These are phyloP conservation scores for Euclidia mi DNA, from an alignment of 2,888 invertebrate genomes.

Conservation along the genomic window DNA sequence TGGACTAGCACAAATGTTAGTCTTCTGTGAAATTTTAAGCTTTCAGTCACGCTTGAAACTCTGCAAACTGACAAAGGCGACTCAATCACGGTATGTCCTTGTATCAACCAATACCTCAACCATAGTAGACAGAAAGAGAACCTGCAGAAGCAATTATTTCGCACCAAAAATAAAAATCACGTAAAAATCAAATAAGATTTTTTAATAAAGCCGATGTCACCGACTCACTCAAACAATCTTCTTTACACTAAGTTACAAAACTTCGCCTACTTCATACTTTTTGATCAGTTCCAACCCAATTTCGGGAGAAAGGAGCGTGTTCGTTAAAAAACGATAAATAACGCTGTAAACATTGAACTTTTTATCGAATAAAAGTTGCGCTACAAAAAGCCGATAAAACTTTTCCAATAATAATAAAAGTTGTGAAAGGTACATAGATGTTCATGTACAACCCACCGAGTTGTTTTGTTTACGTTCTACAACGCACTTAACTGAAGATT, in stretches of 20 bases:
- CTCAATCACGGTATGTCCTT: no score
- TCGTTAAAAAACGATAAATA: slow-evolving; percentile 70
- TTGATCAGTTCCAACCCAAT: slow-evolving; percentile 51
- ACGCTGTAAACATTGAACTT: slow-evolving; percentile 63
- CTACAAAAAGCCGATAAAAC: slow-evolving; percentile 62
- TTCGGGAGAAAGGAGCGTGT: slow-evolving; percentile 44
- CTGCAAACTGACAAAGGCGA: no score
- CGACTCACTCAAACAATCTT: slow-evolving; percentile 28
- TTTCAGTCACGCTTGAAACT: no score
- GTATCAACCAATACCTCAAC: no score
- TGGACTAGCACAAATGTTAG: no score
- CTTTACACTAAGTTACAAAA: slow-evolving; percentile 25
- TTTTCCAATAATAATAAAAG: slow-evolving; percentile 72
- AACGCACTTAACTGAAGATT: slow-evolving; percentile 38
- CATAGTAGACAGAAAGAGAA: no score
- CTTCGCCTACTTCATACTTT: slow-evolving; percentile 39
- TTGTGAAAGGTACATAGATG: slow-evolving; percentile 44
- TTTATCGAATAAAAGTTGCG: slow-evolving; percentile 59
- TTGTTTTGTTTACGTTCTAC: slow-evolving; percentile 39
- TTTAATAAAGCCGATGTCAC: no score
- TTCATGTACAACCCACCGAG: slow-evolving; percentile 6
- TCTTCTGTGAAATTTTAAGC: no score
- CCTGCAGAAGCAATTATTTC: no score
- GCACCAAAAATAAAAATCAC: no score
- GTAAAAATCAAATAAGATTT: no score